Evolutionary conservation across 2,797 vertebrate species (phyloP), one percentile per base, ranked within the genome.

Genomic region (Lerista edwardsae): DNA sequence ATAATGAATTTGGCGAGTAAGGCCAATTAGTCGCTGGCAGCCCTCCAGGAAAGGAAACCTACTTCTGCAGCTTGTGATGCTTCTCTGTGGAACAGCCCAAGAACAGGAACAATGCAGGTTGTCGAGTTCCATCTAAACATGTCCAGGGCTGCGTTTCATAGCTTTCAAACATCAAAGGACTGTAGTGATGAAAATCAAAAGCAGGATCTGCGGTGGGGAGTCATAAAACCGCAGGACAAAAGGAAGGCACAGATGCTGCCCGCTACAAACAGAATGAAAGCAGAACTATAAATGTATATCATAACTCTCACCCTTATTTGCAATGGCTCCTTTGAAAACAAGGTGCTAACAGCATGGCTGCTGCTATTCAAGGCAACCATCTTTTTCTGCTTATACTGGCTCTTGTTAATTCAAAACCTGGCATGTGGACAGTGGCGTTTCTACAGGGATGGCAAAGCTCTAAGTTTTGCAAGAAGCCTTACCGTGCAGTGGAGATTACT

Each of bases 21-120:
- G 0, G 87, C 92, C 88, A 91, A 86, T 91, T 92, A 89, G 89
- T 80, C 80, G 80, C 82, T 91, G 94, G 95, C 94, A 84, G 90
- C 57, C 51, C 29, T 90, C 94, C 95, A 96, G 85, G 86, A 91
- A 89, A 84, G 92, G 71, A 59, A 94, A 91, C 71, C 91, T 92
- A 90, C 92, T 87, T 79, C 31, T 91, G 89, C 91, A 79, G 72
- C 1, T 83, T 83, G 74, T 10, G 90, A 71, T 72, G 82, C 83
- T 89, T 86, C 86, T 69, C 89, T 92, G 84, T 83, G 84, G 88
- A 94, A 87, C 85, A 0, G 0, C 47, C 88, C 67, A 80, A 51
- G 72, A 81, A 62, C 89, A 72, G 75, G 73, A 87, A 57, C 87
- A 89, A 90, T 71, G 84, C 65, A 80, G 83, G 77, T 86, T 77